Percentiles rank a stretch among this genome's conserved stretches.
These are phyloP conservation scores for Actinia equina DNA, from an alignment of 64 coral and sea anemone genomes.

Conservation along the genomic window DNA sequence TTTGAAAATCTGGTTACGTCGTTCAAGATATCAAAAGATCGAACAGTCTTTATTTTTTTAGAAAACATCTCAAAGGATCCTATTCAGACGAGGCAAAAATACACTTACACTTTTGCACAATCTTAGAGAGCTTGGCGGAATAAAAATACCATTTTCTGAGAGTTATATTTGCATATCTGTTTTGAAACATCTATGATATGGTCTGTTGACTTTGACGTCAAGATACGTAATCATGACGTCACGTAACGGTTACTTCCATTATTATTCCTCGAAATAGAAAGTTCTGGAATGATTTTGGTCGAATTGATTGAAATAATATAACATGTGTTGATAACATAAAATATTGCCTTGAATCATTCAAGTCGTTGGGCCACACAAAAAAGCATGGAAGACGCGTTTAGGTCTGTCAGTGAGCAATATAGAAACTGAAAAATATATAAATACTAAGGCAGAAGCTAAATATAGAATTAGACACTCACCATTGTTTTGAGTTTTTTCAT, in stretches of 20 bases:
- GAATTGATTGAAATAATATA: background rate
- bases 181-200: background rate
- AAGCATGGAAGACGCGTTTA: too few species aligned
- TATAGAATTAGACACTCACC: background rate
- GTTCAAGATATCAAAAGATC: too few species aligned
- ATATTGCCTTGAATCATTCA: background rate
- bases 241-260: background rate
- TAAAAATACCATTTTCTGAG: background rate
- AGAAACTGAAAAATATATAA: too few species aligned
- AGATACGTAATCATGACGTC: background rate
- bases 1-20: too few species aligned
- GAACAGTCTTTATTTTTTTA: too few species aligned
- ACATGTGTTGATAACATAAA: background rate
- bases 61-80: too few species aligned
- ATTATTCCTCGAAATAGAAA: background rate
- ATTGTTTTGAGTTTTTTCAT: slow-evolving; percentile 22
- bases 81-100: too few species aligned
- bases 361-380: too few species aligned
- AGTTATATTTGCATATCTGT: background rate
- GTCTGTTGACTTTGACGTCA: background rate
- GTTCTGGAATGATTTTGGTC: background rate
- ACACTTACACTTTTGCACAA: background rate
- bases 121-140: background rate
- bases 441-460: too few species aligned
- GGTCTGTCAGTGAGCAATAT: too few species aligned